Evolutionary conservation across 2,113 vertebrate species (phyloP).

Genomic region (Lampris megalopsis): DNA sequence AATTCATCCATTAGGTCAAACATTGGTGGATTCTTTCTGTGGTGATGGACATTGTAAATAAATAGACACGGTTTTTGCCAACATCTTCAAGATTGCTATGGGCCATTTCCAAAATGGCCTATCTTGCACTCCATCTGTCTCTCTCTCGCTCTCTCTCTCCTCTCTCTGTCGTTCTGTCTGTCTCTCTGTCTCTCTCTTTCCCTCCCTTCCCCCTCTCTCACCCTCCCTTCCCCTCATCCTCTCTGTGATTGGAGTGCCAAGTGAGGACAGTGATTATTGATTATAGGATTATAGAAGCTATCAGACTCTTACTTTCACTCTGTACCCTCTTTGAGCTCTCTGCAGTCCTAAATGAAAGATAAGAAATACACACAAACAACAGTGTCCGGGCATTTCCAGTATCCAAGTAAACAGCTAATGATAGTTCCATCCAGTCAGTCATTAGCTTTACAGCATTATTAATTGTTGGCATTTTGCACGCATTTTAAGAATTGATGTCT

Average conservation of each 20-base stretch:
- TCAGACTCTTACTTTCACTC: constrained; percentile 33
- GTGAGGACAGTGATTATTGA: constrained; percentile 44
- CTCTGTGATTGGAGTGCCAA: constrained; percentile 13
- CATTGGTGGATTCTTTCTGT: too few species aligned
- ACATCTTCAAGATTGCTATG: too few species aligned
- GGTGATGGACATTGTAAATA: too few species aligned
- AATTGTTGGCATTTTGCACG: constrained; percentile 16
- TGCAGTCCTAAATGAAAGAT: constrained; percentile 8
- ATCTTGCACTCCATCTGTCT: too few species aligned
- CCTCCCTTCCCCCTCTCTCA: background rate
- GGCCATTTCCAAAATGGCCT: too few species aligned
- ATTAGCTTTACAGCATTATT: constrained; percentile 13
- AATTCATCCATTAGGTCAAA: too few species aligned
- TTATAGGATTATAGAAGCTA: constrained; percentile 41
- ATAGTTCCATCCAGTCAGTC: constrained; percentile 18
- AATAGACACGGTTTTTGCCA: too few species aligned
- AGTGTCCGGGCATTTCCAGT: background rate
- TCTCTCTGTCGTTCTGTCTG: constrained; percentile 12
- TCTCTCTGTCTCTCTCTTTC: background rate
- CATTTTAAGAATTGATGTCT: too few species aligned
- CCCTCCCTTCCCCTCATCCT: background rate
- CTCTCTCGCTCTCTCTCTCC: background rate
- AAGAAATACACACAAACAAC: constrained; percentile 14
- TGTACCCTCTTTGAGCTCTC: constrained; percentile 1
- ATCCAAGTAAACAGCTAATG: background rate